Percentiles rank a stretch among this genome's conserved stretches.
These are phyloP conservation scores for Struthidea cinerea DNA, from an alignment of 2,113 vertebrate species.

Conservation along the genomic window DNA sequence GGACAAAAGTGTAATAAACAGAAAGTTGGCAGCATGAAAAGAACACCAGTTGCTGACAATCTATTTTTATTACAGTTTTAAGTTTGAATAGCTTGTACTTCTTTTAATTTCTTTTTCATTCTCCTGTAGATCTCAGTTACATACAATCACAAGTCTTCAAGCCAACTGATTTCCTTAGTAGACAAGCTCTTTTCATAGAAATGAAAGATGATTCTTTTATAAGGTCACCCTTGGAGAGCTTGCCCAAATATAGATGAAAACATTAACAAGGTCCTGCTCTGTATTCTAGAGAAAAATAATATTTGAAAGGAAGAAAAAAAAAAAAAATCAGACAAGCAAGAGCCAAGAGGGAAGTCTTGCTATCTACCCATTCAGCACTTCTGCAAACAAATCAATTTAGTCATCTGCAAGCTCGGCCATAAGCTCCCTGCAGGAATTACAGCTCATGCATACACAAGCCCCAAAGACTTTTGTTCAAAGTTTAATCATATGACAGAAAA, in stretches of 20 bases:
- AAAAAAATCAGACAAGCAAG: neutral
- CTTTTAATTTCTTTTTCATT: neutral
- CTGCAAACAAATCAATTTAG: constrained; percentile 38
- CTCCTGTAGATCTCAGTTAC: neutral
- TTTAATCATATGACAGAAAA: constrained; percentile 10
- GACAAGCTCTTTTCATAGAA: neutral
- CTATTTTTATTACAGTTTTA: neutral
- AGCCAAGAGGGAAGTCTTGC: neutral
- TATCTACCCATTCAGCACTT: constrained; percentile 13
- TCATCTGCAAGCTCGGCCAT: neutral
- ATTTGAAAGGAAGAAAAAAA: neutral
- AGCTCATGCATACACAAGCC: constrained; percentile 5
- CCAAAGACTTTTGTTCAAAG: neutral
- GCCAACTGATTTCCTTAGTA: neutral
- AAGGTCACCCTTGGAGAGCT: neutral
- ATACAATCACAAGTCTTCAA: neutral
- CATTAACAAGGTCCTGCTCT: neutral
- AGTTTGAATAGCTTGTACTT: neutral
- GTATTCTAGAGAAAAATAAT: neutral
- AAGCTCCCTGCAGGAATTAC: constrained; percentile 27
- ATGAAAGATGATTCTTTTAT: neutral
- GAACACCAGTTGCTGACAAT: neutral
- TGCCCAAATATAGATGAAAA: neutral
- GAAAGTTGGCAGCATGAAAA: neutral
- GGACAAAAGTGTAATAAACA: neutral